phyloP scores from a whole-genome alignment of 23 tunicate species.

The Halocynthia roretzi region DNA sequence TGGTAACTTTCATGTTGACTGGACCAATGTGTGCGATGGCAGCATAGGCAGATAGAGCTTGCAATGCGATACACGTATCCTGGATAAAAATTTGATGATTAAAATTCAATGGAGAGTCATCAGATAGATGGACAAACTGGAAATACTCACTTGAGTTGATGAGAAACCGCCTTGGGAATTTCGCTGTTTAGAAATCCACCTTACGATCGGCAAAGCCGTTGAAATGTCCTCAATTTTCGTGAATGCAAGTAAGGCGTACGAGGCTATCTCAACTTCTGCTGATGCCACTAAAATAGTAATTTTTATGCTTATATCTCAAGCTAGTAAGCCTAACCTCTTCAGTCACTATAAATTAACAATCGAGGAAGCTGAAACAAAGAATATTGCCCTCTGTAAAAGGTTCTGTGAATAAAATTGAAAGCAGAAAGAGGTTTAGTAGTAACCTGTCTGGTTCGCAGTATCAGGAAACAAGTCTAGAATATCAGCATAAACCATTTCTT shows the following conservation, averaged over 20 bases:
- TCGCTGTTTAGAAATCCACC: slow-evolving; percentile 80
- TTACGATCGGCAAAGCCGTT: slow-evolving; percentile 76
- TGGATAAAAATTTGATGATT: slow-evolving; percentile 14
- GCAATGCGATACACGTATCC: slow-evolving; percentile 95
- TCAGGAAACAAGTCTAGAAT: neutral
- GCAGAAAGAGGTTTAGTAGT: too few relatives aligned
- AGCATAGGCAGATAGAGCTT: slow-evolving; percentile 93
- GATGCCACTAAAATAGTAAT: slow-evolving; percentile 48
- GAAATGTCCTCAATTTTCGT: slow-evolving; percentile 31
- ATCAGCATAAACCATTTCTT: neutral
- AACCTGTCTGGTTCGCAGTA: slow-evolving; percentile 8
- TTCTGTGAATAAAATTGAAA: too few relatives aligned
- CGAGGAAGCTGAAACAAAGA: neutral
- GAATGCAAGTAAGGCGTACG: slow-evolving; percentile 85
- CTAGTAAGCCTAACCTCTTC: neutral
- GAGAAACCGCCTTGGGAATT: slow-evolving; percentile 89
- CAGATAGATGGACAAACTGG: neutral
- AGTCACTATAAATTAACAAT: neutral
- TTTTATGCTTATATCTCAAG: neutral
- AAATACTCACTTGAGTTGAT: slow-evolving; percentile 69
- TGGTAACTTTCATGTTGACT: slow-evolving; percentile 37
- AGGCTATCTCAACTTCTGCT: slow-evolving; percentile 95
- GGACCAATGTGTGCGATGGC: slow-evolving; percentile 76
- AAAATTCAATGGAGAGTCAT: neutral
- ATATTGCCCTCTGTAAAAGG: too few relatives aligned